Percentiles rank a stretch among this genome's conserved stretches.
phyloP scores from a whole-genome alignment of 2,113 vertebrate species.

The Ailuropoda melanoleuca region DNA sequence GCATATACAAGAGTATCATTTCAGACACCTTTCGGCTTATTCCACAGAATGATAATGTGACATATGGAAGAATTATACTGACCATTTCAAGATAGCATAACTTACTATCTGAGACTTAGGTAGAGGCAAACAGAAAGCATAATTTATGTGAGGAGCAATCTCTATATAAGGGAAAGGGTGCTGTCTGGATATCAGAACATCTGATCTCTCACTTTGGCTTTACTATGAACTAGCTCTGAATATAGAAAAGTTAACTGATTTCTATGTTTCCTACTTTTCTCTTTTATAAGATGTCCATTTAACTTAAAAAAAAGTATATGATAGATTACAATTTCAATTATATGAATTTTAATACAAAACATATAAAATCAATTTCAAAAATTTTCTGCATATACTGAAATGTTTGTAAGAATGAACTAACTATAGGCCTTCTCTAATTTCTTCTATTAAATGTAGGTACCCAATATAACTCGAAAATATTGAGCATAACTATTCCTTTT shows the following conservation, averaged over 20 bases:
- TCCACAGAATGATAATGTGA: background rate
- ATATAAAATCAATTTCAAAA: constrained; percentile 66
- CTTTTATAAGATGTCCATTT: background rate
- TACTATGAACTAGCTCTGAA: background rate
- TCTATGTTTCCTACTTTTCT: background rate
- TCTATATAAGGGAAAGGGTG: background rate
- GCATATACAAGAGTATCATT: background rate
- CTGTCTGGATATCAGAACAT: background rate
- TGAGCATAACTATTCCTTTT: background rate
- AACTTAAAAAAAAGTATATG: constrained; percentile 34
- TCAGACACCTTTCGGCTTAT: background rate
- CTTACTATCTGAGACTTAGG: background rate
- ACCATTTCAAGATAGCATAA: background rate
- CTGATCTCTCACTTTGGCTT: background rate
- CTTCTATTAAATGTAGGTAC: constrained; percentile 25
- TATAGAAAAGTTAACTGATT: background rate
- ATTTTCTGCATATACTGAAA: constrained; percentile 24
- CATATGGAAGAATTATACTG: background rate
- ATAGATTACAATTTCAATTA: constrained; percentile 59
- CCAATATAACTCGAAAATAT: constrained; percentile 47
- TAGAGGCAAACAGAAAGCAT: background rate
- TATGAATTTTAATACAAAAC: constrained; percentile 70
- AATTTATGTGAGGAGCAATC: background rate
- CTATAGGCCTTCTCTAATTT: background rate
- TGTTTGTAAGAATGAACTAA: constrained; percentile 6